A percentile compares a stretch with the other conserved stretches of the same genome.
These are phyloP conservation scores for Speoplatyrhinus poulsoni DNA, from an alignment of 2,113 vertebrate species.

Conservation along the genomic window DNA sequence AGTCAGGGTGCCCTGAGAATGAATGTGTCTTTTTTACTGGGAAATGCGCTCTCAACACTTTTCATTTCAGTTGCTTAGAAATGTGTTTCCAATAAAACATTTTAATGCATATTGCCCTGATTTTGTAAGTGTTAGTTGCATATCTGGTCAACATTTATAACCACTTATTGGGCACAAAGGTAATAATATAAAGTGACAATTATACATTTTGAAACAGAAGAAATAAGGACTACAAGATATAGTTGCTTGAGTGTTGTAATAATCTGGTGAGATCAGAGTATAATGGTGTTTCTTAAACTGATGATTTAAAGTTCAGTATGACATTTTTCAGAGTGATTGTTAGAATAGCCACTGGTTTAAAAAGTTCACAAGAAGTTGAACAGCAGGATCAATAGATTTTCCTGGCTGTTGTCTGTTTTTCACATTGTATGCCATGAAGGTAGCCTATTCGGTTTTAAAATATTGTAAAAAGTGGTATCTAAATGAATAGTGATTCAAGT, in stretches of 20 bases:
- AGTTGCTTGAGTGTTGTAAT: background rate
- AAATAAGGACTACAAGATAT: background rate
- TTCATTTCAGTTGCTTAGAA: constrained; percentile 31
- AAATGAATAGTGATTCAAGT: background rate
- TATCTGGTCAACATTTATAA: background rate
- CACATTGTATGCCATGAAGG: constrained; percentile 32
- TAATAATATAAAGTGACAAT: no score
- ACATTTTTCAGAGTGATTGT: no score
- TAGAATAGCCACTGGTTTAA: constrained; percentile 5
- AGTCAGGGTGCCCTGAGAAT: constrained; percentile 4
- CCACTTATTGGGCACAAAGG: no score
- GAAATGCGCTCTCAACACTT: constrained; percentile 16
- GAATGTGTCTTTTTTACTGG: constrained; percentile 8
- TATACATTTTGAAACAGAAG: background rate
- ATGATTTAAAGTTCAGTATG: no score
- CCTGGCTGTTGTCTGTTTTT: no score
- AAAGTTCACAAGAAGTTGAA: background rate
- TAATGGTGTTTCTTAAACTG: background rate
- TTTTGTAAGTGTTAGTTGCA: background rate
- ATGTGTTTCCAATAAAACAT: constrained; percentile 34
- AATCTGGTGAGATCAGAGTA: constrained; percentile 1
- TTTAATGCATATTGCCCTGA: constrained; percentile 15
- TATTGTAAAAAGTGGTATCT: no score
- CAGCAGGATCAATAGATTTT: no score
- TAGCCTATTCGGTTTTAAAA: background rate